phyloP scores from a whole-genome alignment of 2,113 vertebrate genomes.

The cattle (Bos taurus) region DNA sequence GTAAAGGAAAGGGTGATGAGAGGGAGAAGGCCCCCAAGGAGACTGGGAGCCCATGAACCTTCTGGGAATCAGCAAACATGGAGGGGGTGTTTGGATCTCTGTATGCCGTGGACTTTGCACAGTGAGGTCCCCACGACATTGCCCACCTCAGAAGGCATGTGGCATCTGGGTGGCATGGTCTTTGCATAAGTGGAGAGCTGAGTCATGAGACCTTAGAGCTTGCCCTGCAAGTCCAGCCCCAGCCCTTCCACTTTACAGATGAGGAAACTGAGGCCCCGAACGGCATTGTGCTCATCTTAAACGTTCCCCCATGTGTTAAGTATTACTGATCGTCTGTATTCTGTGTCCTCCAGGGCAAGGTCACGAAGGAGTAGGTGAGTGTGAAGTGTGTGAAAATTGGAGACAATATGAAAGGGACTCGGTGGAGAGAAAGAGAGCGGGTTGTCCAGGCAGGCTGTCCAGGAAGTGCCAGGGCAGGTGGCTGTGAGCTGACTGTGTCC shows the following conservation, averaged over 20 bases:
- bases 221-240: neutral
- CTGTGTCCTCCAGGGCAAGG: neutral
- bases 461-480: neutral
- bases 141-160: too few species aligned
- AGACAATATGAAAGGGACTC: neutral
- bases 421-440: neutral
- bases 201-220: neutral
- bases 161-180: neutral
- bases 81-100: neutral
- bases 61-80: neutral
- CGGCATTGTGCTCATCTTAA: neutral
- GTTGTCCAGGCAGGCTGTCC: neutral
- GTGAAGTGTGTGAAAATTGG: neutral
- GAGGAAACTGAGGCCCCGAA: neutral
- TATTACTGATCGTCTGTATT: neutral
- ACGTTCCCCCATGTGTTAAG: neutral
- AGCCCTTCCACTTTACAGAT: neutral
- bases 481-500: accelerated
- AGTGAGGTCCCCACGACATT: neutral
- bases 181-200: neutral
- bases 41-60: too few species aligned
- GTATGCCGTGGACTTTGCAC: neutral
- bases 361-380: neutral
- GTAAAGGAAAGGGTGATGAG: neutral
- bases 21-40: neutral